These are phyloP conservation scores for Spodoptera frugiperda DNA, from an alignment of 1,140 invertebrate genomes.

Conservation along the genomic window DNA sequence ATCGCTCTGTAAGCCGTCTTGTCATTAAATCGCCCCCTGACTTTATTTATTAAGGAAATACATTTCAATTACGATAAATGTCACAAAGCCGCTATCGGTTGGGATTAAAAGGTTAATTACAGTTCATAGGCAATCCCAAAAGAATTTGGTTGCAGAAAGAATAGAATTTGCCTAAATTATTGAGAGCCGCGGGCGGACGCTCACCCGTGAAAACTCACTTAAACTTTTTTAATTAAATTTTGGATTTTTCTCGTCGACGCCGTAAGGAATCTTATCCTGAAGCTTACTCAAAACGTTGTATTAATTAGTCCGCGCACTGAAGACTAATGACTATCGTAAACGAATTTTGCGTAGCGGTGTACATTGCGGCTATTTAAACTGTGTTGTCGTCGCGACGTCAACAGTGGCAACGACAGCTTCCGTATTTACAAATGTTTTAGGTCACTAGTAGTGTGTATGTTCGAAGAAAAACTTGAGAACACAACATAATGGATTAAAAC, in stretches of 20 bases:
- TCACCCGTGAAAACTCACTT: constrained; percentile 82
- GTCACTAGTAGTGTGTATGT: constrained; percentile 4
- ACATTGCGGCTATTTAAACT: constrained; percentile 32
- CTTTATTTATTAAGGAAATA: neutral
- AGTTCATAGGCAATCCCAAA: constrained; percentile 54
- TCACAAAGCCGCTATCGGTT: constrained; percentile 30
- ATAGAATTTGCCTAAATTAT: constrained; percentile 78
- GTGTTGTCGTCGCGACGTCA: neutral
- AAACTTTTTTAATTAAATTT: constrained; percentile 86
- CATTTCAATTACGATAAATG: constrained; percentile 35
- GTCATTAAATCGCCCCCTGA: neutral
- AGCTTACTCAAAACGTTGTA: constrained; percentile 79
- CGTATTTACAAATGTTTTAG: constrained; percentile 2
- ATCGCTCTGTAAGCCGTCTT: neutral
- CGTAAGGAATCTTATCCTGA: constrained; percentile 70
- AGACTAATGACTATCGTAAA: constrained; percentile 74
- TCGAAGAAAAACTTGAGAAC: constrained; percentile 24
- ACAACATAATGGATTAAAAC: constrained; percentile 25
- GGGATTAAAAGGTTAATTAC: constrained; percentile 63
- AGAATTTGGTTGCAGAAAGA: constrained; percentile 72
- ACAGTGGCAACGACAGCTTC: neutral
- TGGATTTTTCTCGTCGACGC: constrained; percentile 75
- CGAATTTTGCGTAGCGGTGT: constrained; percentile 67
- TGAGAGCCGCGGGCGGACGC: constrained; percentile 71
- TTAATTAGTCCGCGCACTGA: constrained; percentile 74